Evolutionary conservation across 2,797 vertebrate species (phyloP), one percentile per base, ranked within the genome.

Genomic region (Emydoidea blandingii): DNA sequence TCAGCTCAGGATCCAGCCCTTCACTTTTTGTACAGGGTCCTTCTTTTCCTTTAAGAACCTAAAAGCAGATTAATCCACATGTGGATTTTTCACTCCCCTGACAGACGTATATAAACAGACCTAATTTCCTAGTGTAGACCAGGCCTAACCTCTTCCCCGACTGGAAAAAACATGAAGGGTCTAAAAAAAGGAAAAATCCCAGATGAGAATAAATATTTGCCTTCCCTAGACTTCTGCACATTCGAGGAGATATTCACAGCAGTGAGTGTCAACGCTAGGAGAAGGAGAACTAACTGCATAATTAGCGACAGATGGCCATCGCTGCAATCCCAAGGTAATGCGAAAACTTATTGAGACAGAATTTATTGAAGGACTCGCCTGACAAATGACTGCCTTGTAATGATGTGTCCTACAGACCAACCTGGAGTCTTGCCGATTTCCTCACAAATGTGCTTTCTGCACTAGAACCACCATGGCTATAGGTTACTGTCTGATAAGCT

Each of bases 371-470:
- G 79, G 56, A 83, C 7, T 56, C 49, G 3, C 0, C 21, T 85
- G 47, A 68, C 82, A 78, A 78, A 68, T 0, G 2, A 47, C 49
- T 47, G 47, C 0, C 1, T 8, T 4, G 2, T 57, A 29, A 62
- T 6, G 6, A 29, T 47, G 27, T 78, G 3, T 1, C 8, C 49
- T 47, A 62, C 82, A 78, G 62, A 72, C 83, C 29, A 34, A 65
- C 25, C 50, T 41, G 53, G 37, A 41, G 21, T 25, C 68, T 41
- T 72, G 37, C 10, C 25, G 68, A 41, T 41, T 72, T 72, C 62
- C 12, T 72, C 83, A 41, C 1, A 0, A 2, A 1, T 0, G 34
- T 54, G 76, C 3, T 62, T 12, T 0, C 0, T 53, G 4, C 57
- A 10, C 21, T 78, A 59, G 49, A 54, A 29, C 0, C 79, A 54